Conservation (phyloP, 2,113 vertebrate species). For the Cochlearius cochlearius region DNA sequence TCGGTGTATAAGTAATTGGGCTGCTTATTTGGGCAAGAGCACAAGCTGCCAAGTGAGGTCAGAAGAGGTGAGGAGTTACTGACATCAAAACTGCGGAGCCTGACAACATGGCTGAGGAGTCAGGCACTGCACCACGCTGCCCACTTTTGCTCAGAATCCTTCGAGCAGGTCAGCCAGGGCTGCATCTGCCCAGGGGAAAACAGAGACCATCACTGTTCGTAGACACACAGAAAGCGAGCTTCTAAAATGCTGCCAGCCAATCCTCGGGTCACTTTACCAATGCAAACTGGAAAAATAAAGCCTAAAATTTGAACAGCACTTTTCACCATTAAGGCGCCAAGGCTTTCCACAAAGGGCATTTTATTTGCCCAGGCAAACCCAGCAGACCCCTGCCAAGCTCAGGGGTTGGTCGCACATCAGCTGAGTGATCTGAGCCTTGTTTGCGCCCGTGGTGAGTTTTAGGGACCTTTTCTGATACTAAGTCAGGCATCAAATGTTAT, state of each 20-base stretch:
- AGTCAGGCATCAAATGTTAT: not conserved
- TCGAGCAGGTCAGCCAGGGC: not conserved
- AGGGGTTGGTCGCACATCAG: not conserved
- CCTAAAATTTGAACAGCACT: not conserved
- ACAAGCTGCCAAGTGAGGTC: not conserved
- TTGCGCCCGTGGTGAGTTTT: not conserved
- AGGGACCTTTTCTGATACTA: not conserved
- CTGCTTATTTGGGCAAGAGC: not conserved
- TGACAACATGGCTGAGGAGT: not conserved
- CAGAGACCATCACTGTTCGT: not conserved
- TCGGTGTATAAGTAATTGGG: not conserved
- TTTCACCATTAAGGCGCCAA: not conserved
- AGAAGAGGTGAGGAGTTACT: slow-evolving; percentile 2
- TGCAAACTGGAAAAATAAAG: slow-evolving; percentile 25
- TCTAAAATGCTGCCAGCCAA: not conserved
- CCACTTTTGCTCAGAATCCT: not conserved
- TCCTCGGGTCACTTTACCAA: not conserved
- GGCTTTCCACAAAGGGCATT: not conserved
- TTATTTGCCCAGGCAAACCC: not conserved
- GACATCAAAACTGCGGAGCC: not conserved
- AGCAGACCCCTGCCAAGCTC: not conserved
- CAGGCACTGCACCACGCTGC: not conserved
- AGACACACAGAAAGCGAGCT: not conserved
- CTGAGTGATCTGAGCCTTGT: not conserved
- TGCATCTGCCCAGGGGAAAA: not conserved